A percentile compares a stretch with the other conserved stretches of the same genome.
phyloP scores from a whole-genome alignment of 1,140 invertebrate genomes.

The Brachionus calyciflorus region DNA sequence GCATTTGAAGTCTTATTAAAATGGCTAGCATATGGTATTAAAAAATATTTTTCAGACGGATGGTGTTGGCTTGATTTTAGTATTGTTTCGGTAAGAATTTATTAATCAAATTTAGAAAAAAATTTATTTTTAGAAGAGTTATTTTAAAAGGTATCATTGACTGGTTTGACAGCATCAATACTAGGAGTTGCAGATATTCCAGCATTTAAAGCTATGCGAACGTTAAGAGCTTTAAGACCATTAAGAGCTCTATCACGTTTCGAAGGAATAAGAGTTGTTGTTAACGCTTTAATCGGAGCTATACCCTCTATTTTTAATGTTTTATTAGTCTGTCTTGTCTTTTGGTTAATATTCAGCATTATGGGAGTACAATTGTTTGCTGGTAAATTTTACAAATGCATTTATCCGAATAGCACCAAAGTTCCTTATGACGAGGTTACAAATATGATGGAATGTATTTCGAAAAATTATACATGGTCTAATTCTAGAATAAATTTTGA shows the following conservation, averaged over 20 bases:
- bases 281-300: constrained; percentile 88
- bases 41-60: constrained; percentile 94
- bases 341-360: constrained; percentile 86
- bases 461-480: constrained; percentile 86
- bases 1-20: constrained; percentile 98
- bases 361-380: constrained; percentile 84
- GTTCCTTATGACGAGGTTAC: constrained; percentile 48
- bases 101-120: constrained; percentile 42
- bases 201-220: constrained; percentile 86
- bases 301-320: constrained; percentile 94
- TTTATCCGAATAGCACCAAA: constrained; percentile 63
- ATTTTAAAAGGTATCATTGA: constrained; percentile 57
- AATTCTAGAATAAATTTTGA: constrained; percentile 98
- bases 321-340: constrained; percentile 80
- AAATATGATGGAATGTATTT: constrained; percentile 76
- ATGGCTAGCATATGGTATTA: constrained; percentile 92
- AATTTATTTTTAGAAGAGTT: too few species aligned
- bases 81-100: constrained; percentile 87
- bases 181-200: background rate
- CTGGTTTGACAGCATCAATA: background rate
- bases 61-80: constrained; percentile 99
- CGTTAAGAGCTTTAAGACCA: constrained; percentile 80
- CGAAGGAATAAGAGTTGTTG: constrained; percentile 94
- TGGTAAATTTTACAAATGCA: constrained; percentile 87
- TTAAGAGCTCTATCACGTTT: constrained; percentile 84